A percentile compares a stretch with the other conserved stretches of the same genome.
Evolutionary conservation across 1,140 invertebrate genomes (phyloP).

Genomic region (Drosophila nigromelanica): DNA sequence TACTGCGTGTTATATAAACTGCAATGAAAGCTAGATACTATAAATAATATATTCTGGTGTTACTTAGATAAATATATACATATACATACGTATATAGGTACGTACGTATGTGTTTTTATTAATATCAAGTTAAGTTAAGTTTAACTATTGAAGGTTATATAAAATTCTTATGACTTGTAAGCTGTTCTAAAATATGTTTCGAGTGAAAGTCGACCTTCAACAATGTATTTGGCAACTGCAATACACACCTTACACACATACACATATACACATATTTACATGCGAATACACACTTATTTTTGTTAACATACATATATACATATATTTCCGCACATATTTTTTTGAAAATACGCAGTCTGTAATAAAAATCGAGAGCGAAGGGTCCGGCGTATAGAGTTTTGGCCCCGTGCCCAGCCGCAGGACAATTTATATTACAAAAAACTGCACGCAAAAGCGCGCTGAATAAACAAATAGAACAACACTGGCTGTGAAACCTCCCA

Average conservation of each 20-base stretch:
- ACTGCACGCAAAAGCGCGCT: constrained; percentile 59
- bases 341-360: constrained; percentile 42
- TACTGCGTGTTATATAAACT: too few relatives aligned
- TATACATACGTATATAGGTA: too few relatives aligned
- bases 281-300: neutral
- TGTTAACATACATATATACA: neutral
- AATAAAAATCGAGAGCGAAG: constrained; percentile 26
- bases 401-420: constrained; percentile 59
- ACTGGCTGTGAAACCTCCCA: neutral
- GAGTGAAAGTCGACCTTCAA: constrained; percentile 37
- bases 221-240: constrained; percentile 29
- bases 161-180: neutral
- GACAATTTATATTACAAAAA: constrained; percentile 77
- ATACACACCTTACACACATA: neutral
- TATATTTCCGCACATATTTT: constrained; percentile 9
- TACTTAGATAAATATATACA: neutral
- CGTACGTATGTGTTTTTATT: too few relatives aligned
- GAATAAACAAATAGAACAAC: constrained; percentile 56
- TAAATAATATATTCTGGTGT: too few relatives aligned
- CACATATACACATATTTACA: neutral
- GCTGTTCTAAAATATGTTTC: neutral
- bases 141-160: too few relatives aligned
- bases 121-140: too few relatives aligned
- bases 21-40: too few relatives aligned
- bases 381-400: constrained; percentile 26